Base-by-base conservation (phyloP, 2,113 vertebrate species). In the Austrofundulus limnaeus region DNA sequence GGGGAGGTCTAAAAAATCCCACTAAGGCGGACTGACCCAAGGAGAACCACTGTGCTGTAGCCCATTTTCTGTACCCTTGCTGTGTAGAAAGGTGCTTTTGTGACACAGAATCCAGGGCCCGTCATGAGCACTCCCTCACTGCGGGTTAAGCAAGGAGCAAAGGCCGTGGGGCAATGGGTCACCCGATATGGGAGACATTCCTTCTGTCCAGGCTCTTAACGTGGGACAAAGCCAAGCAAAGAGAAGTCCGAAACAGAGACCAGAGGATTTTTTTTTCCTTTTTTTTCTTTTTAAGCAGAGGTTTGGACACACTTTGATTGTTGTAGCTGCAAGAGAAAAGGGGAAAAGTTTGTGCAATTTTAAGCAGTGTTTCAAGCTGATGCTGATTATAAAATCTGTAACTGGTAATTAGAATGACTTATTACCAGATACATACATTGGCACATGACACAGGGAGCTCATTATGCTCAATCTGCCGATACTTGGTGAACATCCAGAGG, bases 71-170 rank as follows among this genome's bases (percentile, higher is more conserved):
- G 82, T 87, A 83, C 58, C 80, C 84, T 79, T 83, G 85, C 88
- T 90, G 86, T 91, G 86, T 87, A 83, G 81, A 89, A 89, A 88
- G 80, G 82, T 78, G 89, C 89, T 90, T 92, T 92, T 92, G 92
- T 92, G 90, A 92, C 89, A 93, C 20, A 76, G 72, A 90, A 92
- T 90, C 90, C 88, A 87, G 78, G 70, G 45, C 57, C 78, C 62
- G 57, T 75, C 70, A 64, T 78, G 73, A 91, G 81, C 85, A 84
- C 69, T 80, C 80, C 77, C 67, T 85, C 61, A 42, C 78, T 81
- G 70, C 38, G 17, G 83, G 88, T 80, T 78, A 66, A 70, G 82
- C 31, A 47, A 80, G 81, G 84, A 88, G 80, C 72, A 82, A 85
- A 88, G 85, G 86, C 80, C 80, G 65, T 65, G 67, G 84, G 80